Percentiles rank a stretch among this genome's conserved stretches.
Conservation (phyloP, 2,888 invertebrate genomes). For the Pemphredon lugubris region DNA sequence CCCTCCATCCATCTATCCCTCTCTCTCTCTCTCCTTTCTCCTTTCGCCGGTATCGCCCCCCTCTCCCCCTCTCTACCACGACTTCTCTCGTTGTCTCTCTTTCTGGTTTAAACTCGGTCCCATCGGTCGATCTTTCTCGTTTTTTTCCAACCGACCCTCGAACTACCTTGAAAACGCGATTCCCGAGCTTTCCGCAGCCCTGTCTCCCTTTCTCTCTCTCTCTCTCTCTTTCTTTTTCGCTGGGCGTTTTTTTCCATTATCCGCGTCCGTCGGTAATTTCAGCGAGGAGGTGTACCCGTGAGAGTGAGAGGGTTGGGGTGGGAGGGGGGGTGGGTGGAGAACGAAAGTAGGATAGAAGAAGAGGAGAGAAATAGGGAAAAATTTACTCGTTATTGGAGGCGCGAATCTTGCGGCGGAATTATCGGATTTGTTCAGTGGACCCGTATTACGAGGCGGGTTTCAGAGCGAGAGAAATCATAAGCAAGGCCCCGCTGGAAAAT, state of each 20-base stretch:
- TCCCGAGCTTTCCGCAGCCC: background rate
- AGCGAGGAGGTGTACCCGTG: background rate
- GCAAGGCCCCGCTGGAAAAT: constrained; percentile 38
- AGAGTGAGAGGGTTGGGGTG: background rate
- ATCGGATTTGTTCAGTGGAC: constrained; percentile 56
- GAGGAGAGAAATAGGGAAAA: constrained; percentile 25
- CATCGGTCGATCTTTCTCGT: background rate
- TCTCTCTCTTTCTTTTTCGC: background rate
- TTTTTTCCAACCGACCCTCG: background rate
- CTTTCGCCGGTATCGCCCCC: background rate
- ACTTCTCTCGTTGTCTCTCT: background rate
- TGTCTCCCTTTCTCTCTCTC: constrained; percentile 5
- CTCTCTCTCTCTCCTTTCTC: background rate
- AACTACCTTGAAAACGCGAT: background rate
- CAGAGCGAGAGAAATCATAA: constrained; percentile 48
- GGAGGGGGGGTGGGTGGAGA: no score
- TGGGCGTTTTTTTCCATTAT: constrained; percentile 26
- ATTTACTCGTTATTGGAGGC: constrained; percentile 56
- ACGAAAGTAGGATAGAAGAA: background rate
- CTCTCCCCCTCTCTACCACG: background rate
- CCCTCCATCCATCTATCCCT: constrained; percentile 1
- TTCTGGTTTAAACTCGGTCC: background rate
- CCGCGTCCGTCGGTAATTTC: constrained; percentile 31
- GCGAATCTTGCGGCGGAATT: constrained; percentile 54
- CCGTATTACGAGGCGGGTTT: constrained; percentile 28